These are phyloP conservation scores for Betta splendens DNA, from an alignment of 2,797 vertebrate species.

Conservation along the genomic window DNA sequence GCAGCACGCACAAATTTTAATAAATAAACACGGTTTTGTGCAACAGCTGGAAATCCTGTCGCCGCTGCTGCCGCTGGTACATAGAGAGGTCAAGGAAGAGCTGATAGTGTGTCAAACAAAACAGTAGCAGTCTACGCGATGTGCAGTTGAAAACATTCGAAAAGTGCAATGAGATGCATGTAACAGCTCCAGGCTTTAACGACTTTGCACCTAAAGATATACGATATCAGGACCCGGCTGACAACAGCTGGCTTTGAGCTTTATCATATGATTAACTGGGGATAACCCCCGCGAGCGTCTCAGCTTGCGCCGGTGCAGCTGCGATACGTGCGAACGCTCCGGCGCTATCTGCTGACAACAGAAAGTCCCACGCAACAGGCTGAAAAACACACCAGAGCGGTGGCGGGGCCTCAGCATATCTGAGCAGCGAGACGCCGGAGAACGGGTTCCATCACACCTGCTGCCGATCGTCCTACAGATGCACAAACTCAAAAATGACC, in stretches of 20 bases:
- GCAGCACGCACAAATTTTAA: conserved; percentile 42
- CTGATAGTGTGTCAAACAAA: conserved; percentile 14
- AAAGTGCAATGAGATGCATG: conserved; percentile 5
- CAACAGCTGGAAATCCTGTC: conserved; percentile 15
- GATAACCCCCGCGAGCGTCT: conserved; percentile 33
- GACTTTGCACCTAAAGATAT: conserved; percentile 10
- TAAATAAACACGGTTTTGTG: conserved; percentile 46
- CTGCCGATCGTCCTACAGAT: conserved; percentile 35
- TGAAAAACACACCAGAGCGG: conserved; percentile 31
- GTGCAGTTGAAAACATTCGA: conserved; percentile 5
- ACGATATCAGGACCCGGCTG: conserved; percentile 5
- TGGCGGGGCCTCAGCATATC: conserved; percentile 34
- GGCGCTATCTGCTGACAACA: conserved; percentile 43
- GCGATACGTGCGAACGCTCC: conserved; percentile 39
- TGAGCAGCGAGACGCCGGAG: conserved; percentile 10
- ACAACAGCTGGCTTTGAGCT: conserved; percentile 4
- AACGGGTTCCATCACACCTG: conserved; percentile 42
- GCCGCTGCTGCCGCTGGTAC: conserved; percentile 2
- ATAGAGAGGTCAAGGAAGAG: neutral
- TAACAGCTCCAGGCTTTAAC: conserved; percentile 15
- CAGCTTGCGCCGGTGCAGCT: conserved; percentile 28
- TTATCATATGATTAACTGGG: conserved; percentile 3
- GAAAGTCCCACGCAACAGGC: conserved; percentile 40
- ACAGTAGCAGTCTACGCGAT: conserved; percentile 4
- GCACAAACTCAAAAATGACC: neutral